These are phyloP conservation scores for Pipa parva DNA, from an alignment of 2,113 vertebrate genomes.

Conservation along the genomic window DNA sequence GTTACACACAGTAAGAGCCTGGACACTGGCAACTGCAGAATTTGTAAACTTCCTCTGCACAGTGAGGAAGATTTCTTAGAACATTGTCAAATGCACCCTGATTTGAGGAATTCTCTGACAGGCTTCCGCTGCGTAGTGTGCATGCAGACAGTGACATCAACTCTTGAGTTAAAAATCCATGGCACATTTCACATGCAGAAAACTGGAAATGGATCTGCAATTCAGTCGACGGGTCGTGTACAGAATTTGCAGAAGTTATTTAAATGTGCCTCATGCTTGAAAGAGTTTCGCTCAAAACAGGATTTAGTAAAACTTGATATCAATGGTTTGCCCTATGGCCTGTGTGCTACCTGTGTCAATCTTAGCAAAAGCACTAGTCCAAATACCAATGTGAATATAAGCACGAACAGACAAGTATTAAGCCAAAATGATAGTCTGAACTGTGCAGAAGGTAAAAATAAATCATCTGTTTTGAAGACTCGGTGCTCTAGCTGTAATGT, in stretches of 20 bases:
- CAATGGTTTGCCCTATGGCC: constrained; percentile 92
- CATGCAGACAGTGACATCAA: constrained; percentile 99
- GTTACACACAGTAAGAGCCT: constrained; percentile 98
- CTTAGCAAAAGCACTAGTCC: constrained; percentile 90
- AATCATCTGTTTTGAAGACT: constrained; percentile 82
- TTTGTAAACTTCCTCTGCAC: constrained; percentile 97
- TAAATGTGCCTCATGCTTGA: constrained; percentile 95
- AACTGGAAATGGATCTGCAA: constrained; percentile 77
- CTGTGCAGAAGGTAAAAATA: constrained; percentile 81
- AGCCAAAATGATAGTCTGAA: constrained; percentile 79
- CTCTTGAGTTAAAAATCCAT: constrained; percentile 96
- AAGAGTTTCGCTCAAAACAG: constrained; percentile 93
- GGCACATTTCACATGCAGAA: constrained; percentile 99
- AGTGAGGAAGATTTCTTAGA: constrained; percentile 96
- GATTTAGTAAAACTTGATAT: constrained; percentile 96
- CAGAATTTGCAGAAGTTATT: constrained; percentile 81
- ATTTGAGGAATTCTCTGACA: constrained; percentile 94
- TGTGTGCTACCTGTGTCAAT: constrained; percentile 86
- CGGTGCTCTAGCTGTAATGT: constrained; percentile 96
- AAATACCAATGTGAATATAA: constrained; percentile 75
- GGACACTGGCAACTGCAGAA: constrained; percentile 95
- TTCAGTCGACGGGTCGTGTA: constrained; percentile 56
- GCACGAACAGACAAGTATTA: constrained; percentile 67
- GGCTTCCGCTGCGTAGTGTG: constrained; percentile 98
- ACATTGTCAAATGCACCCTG: constrained; percentile 98